phyloP scores from a whole-genome alignment of 1,140 invertebrate species.

The Phenacoccus solenopsis region DNA sequence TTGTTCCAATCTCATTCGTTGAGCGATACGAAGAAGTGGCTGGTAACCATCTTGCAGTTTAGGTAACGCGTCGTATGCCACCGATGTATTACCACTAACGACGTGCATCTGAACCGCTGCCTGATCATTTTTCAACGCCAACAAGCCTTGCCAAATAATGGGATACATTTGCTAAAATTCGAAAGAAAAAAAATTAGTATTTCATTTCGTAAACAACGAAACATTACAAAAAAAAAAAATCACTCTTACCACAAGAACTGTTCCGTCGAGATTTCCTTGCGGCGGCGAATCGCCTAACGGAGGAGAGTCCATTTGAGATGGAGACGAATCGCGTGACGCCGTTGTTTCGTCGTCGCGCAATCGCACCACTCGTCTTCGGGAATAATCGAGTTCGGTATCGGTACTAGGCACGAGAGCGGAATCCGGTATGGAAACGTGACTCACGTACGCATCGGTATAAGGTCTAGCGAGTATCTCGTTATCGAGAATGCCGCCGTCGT shows the following conservation, averaged over 20 bases:
- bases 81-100: slow-evolving; percentile 80
- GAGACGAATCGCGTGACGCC: neutral
- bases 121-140: slow-evolving; percentile 91
- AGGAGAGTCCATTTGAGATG: slow-evolving; percentile 8
- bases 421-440: neutral
- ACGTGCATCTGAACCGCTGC: slow-evolving; percentile 97
- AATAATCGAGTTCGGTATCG: neutral
- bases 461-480: neutral
- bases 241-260: neutral
- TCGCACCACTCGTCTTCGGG: neutral
- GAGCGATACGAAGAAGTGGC: slow-evolving; percentile 76
- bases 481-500: neutral
- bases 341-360: neutral
- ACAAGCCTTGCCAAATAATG: slow-evolving; percentile 89
- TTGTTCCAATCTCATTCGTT: slow-evolving; percentile 89
- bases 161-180: slow-evolving; percentile 56
- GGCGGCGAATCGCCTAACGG: neutral
- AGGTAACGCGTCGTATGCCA: slow-evolving; percentile 70
- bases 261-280: slow-evolving; percentile 3
- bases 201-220: neutral
- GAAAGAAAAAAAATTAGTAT: neutral
- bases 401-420: neutral
- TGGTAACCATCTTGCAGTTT: slow-evolving; percentile 62
- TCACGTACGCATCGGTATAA: neutral
- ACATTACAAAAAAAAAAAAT: neutral